phyloP scores from a whole-genome alignment of 2,888 invertebrate species.

The Leucania comma region DNA sequence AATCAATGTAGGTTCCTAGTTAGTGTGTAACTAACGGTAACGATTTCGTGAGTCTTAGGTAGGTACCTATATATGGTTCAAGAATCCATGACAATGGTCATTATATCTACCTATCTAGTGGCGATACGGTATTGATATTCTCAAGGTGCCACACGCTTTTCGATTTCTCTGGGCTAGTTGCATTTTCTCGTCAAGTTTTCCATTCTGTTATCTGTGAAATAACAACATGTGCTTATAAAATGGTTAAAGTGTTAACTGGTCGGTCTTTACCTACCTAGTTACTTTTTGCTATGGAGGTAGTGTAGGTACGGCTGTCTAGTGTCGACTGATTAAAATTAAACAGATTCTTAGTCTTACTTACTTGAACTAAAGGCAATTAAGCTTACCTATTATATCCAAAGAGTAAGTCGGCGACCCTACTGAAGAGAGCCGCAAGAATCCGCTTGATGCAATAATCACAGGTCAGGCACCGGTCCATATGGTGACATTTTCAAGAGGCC shows the following conservation, averaged over 20 bases:
- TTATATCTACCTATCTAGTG: neutral
- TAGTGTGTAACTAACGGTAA: too few relatives aligned
- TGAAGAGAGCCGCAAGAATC: too few relatives aligned
- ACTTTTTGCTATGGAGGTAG: neutral
- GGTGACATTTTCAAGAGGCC: too few relatives aligned
- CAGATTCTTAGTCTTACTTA: too few relatives aligned
- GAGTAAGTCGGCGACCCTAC: too few relatives aligned
- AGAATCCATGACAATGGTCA: neutral
- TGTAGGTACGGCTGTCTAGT: too few relatives aligned
- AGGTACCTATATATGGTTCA: neutral
- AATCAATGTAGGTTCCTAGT: neutral
- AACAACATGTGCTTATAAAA: neutral
- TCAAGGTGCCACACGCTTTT: constrained; percentile 16
- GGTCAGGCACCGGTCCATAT: too few relatives aligned
- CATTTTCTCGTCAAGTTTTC: constrained; percentile 34
- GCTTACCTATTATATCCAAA: too few relatives aligned
- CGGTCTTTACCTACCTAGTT: neutral
- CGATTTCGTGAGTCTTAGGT: neutral
- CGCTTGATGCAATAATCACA: too few relatives aligned
- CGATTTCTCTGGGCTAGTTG: constrained; percentile 45
- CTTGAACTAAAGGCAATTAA: too few relatives aligned
- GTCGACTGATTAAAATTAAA: too few relatives aligned
- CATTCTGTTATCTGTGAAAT: constrained; percentile 8
- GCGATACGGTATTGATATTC: constrained; percentile 39
- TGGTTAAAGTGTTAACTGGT: neutral